Evolutionary conservation across 2,797 vertebrate genomes (phyloP), one percentile per base, ranked within the genome.

Genomic region (Thalassophryne amazonica): DNA sequence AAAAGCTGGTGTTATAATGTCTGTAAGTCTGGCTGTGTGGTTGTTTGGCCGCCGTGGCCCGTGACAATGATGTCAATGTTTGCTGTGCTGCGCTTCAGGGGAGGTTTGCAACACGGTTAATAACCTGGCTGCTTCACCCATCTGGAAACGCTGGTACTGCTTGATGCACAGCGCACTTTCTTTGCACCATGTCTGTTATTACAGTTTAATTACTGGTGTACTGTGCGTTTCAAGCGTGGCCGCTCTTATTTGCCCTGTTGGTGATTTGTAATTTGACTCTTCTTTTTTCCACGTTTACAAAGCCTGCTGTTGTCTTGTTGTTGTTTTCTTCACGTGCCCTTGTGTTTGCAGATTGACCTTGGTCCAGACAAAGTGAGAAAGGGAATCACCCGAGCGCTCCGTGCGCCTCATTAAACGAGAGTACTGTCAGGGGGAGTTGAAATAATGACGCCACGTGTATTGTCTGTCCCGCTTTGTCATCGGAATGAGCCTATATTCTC

Each of bases 331-430:
- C 6, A 60, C 8, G 19, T 58, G 75, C 58, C 78, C 76, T 79
- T 80, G 78, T 67, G 53, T 79, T 76, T 53, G 56, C 76, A 76
- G 36, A 50, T 54, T 81, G 83, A 87, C 85, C 86, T 87, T 84
- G 77, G 56, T 81, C 51, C 56, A 79, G 76, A 86, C 70, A 77
- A 78, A 80, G 75, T 73, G 72, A 71, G 68, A 72, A 64, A 41
- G 58, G 33, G 57, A 55, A 60, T 74, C 52, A 56, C 49, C 53
- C 42, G 35, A 65, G 70, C 55, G 58, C 73, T 69, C 73, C 65
- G 45, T 38, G 70, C 16, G 63, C 67, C 78, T 86, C 78, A 78
- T 88, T 86, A 80, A 81, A 83, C 83, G 80, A 82, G 58, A 79
- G 62, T 7, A 34, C 56, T 65, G 81, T 84, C 73, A 76, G 70